Percentiles rank a stretch among this genome's conserved stretches.
Conservation (phyloP, 2,113 vertebrate species). For the Okapia johnstoni region DNA sequence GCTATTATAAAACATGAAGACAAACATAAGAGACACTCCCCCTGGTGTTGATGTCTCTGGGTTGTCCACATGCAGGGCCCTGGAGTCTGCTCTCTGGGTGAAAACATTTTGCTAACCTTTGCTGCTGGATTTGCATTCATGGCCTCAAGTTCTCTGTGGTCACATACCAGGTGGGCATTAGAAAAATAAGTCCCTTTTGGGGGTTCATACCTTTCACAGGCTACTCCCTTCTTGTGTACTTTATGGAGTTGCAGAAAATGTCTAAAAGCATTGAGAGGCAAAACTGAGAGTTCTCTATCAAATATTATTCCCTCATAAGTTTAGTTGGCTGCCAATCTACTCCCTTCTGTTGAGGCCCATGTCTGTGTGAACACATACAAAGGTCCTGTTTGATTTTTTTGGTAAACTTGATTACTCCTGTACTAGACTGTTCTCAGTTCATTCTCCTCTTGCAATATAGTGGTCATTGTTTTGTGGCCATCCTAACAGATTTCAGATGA, state of each 20-base stretch:
- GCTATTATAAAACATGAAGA: background rate
- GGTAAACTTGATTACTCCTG: background rate
- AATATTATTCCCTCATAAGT: background rate
- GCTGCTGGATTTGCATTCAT: background rate
- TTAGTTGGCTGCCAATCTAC: background rate
- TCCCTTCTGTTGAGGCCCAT: background rate
- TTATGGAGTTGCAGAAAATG: background rate
- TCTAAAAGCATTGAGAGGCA: background rate
- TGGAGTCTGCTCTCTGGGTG: background rate
- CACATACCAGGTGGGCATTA: too few species aligned
- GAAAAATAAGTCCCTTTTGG: background rate
- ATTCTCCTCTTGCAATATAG: background rate
- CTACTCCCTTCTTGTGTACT: background rate
- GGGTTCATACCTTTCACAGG: background rate
- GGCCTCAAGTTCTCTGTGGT: background rate
- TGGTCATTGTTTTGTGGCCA: background rate
- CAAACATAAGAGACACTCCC: background rate
- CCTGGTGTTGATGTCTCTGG: too few species aligned
- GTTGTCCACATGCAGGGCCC: fast-evolving
- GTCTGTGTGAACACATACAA: background rate
- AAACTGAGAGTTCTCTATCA: background rate
- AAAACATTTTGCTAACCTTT: background rate
- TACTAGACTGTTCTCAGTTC: background rate
- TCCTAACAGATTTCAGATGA: background rate
- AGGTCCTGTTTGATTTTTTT: background rate